Percentiles rank a stretch among this genome's conserved stretches.
Evolutionary conservation across 2,113 vertebrate genomes (phyloP).

Genomic region (Hylia prasina): DNA sequence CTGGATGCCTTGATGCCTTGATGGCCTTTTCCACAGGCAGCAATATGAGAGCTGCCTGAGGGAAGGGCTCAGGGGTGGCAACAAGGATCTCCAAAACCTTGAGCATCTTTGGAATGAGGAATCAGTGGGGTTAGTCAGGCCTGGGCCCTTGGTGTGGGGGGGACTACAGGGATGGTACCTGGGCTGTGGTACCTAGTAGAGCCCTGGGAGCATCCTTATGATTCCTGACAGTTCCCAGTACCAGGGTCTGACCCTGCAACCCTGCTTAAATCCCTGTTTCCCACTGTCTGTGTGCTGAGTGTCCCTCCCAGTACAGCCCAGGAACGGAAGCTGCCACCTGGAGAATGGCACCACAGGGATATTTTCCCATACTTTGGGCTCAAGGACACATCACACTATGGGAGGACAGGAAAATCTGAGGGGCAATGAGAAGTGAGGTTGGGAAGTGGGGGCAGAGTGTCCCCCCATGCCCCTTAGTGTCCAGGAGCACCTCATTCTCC

Average conservation of each 20-base stretch:
- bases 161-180: fast-evolving
- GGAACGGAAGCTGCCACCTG: fast-evolving
- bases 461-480: too few relatives aligned
- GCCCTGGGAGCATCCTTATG: background rate
- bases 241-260: background rate
- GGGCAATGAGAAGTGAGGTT: background rate
- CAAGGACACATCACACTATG: fast-evolving
- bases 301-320: background rate
- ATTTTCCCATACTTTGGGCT: background rate
- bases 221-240: background rate
- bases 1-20: background rate
- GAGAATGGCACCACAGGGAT: fast-evolving
- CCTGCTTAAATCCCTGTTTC: background rate
- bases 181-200: background rate
- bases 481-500: background rate
- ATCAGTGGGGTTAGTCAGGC: background rate
- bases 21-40: background rate
- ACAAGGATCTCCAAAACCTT: background rate
- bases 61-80: background rate
- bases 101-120: background rate
- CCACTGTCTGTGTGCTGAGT: background rate
- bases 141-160: too few relatives aligned
- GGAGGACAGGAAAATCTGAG: too few relatives aligned
- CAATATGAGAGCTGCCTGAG: background rate
- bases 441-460: background rate